phyloP scores from a whole-genome alignment of 1,140 invertebrate species.

The Acyrthosiphon pisum region DNA sequence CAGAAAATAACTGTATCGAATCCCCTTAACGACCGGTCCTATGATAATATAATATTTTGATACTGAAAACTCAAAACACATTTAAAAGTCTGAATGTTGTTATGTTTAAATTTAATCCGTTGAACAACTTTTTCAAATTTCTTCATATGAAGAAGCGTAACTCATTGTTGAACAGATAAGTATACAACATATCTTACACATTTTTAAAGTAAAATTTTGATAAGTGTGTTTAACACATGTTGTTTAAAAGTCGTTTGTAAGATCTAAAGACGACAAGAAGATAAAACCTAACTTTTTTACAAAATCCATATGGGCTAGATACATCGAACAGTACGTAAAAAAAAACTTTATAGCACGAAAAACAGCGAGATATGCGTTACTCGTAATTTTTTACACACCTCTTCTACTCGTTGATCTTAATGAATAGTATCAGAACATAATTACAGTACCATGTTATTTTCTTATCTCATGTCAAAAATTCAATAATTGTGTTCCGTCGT shows the following conservation, averaged over 20 bases:
- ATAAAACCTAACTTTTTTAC: neutral
- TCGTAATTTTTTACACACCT: neutral
- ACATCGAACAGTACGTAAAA: neutral
- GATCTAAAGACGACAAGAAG: neutral
- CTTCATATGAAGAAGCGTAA: neutral
- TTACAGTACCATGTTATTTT: too few relatives aligned
- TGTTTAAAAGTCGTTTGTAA: neutral
- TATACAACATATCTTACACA: neutral
- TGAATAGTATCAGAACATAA: too few relatives aligned
- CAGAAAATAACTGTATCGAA: too few relatives aligned
- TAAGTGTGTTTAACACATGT: neutral
- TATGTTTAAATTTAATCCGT: neutral
- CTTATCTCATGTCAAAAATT: neutral
- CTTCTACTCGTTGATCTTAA: neutral
- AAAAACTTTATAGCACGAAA: neutral
- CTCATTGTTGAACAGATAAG: neutral
- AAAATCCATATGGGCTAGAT: neutral
- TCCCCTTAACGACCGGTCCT: too few relatives aligned
- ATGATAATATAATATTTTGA: neutral
- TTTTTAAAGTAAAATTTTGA: neutral
- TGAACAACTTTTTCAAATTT: neutral
- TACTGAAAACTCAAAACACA: neutral
- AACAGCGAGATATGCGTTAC: neutral
- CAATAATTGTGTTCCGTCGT: neutral
- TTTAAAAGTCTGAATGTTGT: neutral